Evolutionary conservation across 1,140 invertebrate genomes (phyloP), one percentile per base, ranked within the genome.

Genomic region (Rhagoletis zephyria): DNA sequence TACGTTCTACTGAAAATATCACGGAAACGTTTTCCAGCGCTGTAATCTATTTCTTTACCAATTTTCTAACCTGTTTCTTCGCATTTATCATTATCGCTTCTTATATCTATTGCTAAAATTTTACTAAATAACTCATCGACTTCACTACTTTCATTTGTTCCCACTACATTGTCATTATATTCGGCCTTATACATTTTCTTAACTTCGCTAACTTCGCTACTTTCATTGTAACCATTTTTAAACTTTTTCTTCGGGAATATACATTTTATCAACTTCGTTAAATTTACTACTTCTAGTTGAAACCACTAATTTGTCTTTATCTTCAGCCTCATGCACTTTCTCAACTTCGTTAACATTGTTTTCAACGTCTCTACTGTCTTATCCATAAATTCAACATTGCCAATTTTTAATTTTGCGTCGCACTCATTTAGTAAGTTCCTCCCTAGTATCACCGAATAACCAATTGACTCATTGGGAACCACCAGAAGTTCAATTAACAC

Each of bases 1-100:
- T 86, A 88, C 51, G 9, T 60, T 10, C 63, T 30, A 4, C 60
- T 48, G 64, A 88, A 88, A 12, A 77, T 16, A 2, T 77, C 48
- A 45, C 64, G 3, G 2, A 88, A 86, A 61, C 14, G 3, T 51
- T 40, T 63, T 48, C 16, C 19, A 4, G 45, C 40, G 19, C 40
- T 42, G 16, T 64, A 64, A 9, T 40, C 30, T 48, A 87, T 30
- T 10, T 51, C n/a, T 30, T 65, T 19, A 4, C 64, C 64, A 30
- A 65, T 3, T 65, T 65, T 65, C 3, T 4, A n/a, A 12, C 19
- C 74, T 67, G 81, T n/a, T n/a, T n/a, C 19, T 3, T n/a, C 61
- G 5, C 5, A 7, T 63, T 63, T 12, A 14, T n/a, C n/a, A n/a
- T n/a, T n/a, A n/a, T n/a, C n/a, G n/a, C 16, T 12, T 3, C 61